Conservation (phyloP, 2,888 invertebrate species). For the Caenorhabditis sp. region DNA sequence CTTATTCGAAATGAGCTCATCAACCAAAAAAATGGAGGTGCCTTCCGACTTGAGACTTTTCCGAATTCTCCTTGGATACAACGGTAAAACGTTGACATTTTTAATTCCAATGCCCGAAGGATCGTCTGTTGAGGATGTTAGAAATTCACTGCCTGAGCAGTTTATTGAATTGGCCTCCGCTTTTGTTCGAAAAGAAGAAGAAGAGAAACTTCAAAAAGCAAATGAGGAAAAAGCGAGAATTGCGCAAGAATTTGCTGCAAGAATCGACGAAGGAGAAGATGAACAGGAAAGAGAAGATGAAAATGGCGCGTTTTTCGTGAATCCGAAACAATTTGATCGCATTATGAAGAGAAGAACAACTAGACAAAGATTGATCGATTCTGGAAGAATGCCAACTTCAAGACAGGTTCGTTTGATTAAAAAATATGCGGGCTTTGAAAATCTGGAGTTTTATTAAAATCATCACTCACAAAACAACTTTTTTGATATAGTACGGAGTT, state of each 20-base stretch:
- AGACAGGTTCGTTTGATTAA: slow-evolving; percentile 7
- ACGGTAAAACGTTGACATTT: not conserved
- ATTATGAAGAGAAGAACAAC: slow-evolving; percentile 16
- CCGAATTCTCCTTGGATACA: not conserved
- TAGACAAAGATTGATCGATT: slow-evolving; percentile 1
- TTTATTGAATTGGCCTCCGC: not conserved
- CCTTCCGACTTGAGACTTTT: not conserved
- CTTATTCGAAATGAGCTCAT: not conserved
- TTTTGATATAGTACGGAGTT: no score
- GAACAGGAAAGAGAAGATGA: no score
- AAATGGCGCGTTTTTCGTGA: slow-evolving; percentile 8
- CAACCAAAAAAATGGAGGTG: not conserved
- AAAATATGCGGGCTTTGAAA: not conserved
- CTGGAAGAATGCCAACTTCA: slow-evolving; percentile 10
- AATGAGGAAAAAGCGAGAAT: not conserved
- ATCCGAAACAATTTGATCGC: slow-evolving; percentile 21
- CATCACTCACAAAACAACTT: not conserved
- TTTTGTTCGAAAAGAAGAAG: not conserved
- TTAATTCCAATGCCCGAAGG: not conserved
- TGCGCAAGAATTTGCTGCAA: no score
- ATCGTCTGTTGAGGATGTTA: not conserved
- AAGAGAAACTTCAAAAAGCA: no score
- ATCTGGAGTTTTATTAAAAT: not conserved
- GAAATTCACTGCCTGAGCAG: not conserved
- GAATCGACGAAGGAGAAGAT: not conserved